Conservation (phyloP, 2,113 vertebrate genomes). For the Cromileptes altivelis region DNA sequence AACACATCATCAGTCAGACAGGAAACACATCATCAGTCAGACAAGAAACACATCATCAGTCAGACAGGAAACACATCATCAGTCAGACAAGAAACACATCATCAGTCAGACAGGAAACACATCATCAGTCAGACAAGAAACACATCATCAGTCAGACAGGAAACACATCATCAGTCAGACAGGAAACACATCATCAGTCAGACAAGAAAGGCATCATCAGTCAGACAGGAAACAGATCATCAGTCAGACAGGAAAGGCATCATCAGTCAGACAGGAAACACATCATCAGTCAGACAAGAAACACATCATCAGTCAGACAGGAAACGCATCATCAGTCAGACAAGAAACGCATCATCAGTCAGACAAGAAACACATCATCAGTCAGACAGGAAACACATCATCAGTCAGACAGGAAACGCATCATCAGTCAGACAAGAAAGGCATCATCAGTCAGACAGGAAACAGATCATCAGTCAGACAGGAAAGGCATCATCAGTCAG, state of each 20-base stretch:
- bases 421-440: conserved; percentile 3
- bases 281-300: conserved; percentile 20
- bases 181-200: neutral
- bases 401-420: neutral
- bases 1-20: neutral
- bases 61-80: conserved; percentile 1
- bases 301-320: neutral
- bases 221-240: neutral
- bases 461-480: neutral
- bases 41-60: too few relatives aligned
- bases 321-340: neutral
- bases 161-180: too few relatives aligned
- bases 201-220: conserved; percentile 1
- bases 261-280: conserved; percentile 2
- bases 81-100: neutral
- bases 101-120: neutral
- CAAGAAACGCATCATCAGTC: neutral
- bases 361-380: conserved; percentile 7
- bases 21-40: neutral
- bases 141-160: neutral
- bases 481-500: neutral
- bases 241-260: neutral
- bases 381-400: neutral
- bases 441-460: neutral
- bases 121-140: neutral